Evolutionary conservation across 1,140 invertebrate species (phyloP), one percentile per base, ranked within the genome.

Genomic region (Phocides pigmalion): DNA sequence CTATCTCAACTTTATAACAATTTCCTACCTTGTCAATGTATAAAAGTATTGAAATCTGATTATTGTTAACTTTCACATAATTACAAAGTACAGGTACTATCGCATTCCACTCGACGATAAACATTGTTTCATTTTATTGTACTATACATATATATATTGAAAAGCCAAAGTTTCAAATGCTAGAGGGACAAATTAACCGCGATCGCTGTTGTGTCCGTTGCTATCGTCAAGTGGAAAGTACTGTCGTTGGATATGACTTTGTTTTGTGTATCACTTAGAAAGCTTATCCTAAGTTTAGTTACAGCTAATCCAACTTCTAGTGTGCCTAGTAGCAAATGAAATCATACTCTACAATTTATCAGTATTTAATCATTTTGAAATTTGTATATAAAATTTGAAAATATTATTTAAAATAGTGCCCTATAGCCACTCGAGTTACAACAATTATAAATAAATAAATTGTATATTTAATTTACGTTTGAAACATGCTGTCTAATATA

Each of bases 381-480:
- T 54, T 35, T 37, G 32, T 53, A 49, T 16, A 53, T 53, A 53
- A 20, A 17, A 39, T 17, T 50, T 51, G 32, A 53, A 37, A 17
- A 54, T 25, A 35, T n/a, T n/a, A n/a, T 53, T 53, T 53, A 19
- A 20, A 53, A 20, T 53, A 39, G 25, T 37, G 5, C 12, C 19
- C 37, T 56, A 42, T 12, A 56, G 37, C 2, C 25, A 28, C 25
- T 8, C 9, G 25, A 22, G 44, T 4, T 47, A 47, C 44, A 47
- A 47, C 44, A 56, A 42, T 42, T 58, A 44, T 44, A 44, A 44
- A 44, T 44, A 56, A 56, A 28, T 56, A 44, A 42, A 42, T 56
- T 44, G 15, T 44, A 44, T 44, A 42, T 14, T 54, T 41, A 16
- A 0, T 1, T 42, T 28, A 44, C 9, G 11, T 28, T 32, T 42